Evolutionary conservation across 2,113 vertebrate species (phyloP).

Genomic region (Microtus richardsoni): DNA sequence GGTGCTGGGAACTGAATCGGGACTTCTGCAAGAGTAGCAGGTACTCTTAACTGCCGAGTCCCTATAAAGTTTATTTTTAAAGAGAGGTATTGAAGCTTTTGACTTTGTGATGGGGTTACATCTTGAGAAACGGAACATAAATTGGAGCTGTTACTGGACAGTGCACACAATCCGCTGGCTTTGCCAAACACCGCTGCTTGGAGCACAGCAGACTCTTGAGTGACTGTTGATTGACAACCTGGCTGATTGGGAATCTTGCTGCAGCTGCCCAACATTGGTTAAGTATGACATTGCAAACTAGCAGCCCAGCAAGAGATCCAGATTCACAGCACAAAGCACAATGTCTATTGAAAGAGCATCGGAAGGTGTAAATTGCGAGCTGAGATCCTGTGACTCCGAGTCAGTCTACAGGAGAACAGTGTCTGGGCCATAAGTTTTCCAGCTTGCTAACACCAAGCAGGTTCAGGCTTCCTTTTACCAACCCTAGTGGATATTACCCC

Average conservation of each 20-base stretch:
- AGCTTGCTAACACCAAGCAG: background rate
- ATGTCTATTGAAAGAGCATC: background rate
- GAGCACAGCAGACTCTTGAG: no score
- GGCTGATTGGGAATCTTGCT: background rate
- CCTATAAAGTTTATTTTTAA: background rate
- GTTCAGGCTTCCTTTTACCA: background rate
- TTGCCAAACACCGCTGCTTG: fast-evolving
- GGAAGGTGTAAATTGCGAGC: background rate
- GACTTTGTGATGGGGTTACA: background rate
- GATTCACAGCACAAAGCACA: background rate
- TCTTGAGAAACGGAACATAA: no score
- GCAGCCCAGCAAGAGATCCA: background rate
- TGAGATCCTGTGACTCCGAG: background rate
- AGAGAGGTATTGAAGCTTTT: background rate
- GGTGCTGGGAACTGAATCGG: no score
- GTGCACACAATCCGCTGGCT: no score
- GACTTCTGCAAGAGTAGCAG: background rate
- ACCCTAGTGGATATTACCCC: background rate
- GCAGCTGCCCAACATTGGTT: no score
- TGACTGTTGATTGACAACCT: fast-evolving
- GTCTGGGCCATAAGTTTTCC: background rate
- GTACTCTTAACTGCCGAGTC: background rate
- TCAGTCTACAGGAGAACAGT: background rate
- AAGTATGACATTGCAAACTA: no score
- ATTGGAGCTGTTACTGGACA: background rate